Conservation (phyloP, 1,140 invertebrate genomes). For the Euschistus heros region DNA sequence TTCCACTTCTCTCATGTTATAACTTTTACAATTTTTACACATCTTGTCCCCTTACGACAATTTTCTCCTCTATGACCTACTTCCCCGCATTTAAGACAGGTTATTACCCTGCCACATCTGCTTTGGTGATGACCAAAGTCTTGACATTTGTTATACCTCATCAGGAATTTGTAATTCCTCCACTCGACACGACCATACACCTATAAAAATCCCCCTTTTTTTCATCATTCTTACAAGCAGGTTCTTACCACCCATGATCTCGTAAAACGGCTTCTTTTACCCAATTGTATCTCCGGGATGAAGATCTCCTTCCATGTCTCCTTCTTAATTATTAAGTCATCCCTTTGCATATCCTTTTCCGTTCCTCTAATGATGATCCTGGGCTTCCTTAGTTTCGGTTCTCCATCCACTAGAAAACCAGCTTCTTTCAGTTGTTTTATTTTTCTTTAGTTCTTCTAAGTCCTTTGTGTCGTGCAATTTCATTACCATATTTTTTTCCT, state of each 20-base stretch:
- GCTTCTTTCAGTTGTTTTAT: neutral
- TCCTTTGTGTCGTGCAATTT: neutral
- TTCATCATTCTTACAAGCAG: neutral
- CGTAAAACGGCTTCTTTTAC: neutral
- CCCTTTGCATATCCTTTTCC: neutral
- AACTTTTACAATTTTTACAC: neutral
- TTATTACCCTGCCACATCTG: neutral
- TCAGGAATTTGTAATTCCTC: no score
- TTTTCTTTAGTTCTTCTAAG: neutral
- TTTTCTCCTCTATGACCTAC: neutral
- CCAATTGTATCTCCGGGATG: neutral
- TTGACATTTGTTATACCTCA: neutral
- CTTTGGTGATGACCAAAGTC: neutral
- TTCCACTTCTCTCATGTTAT: no score
- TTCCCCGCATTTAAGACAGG: neutral
- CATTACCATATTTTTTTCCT: neutral
- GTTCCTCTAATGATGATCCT: neutral
- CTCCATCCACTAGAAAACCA: neutral
- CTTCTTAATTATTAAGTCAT: neutral
- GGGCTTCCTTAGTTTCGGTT: neutral
- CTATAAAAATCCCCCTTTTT: neutral
- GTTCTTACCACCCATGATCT: neutral
- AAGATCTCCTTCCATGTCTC: neutral
- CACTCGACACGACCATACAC: neutral
- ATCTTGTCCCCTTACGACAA: neutral